Conservation (phyloP, 2,797 vertebrate genomes). For the Arrhamphus sclerolepis region DNA sequence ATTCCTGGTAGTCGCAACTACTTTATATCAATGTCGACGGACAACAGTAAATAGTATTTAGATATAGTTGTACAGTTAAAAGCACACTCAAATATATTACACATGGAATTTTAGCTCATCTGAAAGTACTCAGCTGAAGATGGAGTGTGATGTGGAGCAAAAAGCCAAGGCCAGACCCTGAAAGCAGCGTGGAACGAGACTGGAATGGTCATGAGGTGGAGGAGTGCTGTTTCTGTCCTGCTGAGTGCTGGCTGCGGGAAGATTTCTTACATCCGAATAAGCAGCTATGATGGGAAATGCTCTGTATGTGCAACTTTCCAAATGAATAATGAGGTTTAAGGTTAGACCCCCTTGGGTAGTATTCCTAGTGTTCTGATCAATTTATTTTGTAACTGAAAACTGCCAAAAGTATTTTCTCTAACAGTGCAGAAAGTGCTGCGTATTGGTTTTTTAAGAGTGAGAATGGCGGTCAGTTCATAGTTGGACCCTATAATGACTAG, state of each 20-base stretch:
- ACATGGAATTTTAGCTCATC: constrained; percentile 14
- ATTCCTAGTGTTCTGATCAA: constrained; percentile 10
- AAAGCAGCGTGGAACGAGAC: constrained; percentile 48
- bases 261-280: constrained; percentile 36
- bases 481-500: constrained; percentile 22
- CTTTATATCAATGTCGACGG: too few species aligned
- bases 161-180: constrained; percentile 51
- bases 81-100: constrained; percentile 25
- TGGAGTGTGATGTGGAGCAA: constrained; percentile 47
- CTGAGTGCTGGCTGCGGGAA: constrained; percentile 47
- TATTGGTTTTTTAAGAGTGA: constrained; percentile 9
- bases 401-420: constrained; percentile 4
- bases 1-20: too few species aligned
- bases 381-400: constrained; percentile 24
- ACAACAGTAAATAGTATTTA: neutral
- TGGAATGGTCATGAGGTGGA: constrained; percentile 66
- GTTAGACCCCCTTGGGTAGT: constrained; percentile 15
- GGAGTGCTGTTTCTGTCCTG: constrained; percentile 60
- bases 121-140: constrained; percentile 57
- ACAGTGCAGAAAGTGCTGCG: neutral
- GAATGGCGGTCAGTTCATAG: constrained; percentile 33
- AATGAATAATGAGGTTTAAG: constrained; percentile 25
- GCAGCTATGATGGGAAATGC: constrained; percentile 37
- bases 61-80: constrained; percentile 1
- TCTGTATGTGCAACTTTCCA: constrained; percentile 22